Evolutionary conservation across 2,113 vertebrate species (phyloP).

Genomic region (Mastomys natalensis): DNA sequence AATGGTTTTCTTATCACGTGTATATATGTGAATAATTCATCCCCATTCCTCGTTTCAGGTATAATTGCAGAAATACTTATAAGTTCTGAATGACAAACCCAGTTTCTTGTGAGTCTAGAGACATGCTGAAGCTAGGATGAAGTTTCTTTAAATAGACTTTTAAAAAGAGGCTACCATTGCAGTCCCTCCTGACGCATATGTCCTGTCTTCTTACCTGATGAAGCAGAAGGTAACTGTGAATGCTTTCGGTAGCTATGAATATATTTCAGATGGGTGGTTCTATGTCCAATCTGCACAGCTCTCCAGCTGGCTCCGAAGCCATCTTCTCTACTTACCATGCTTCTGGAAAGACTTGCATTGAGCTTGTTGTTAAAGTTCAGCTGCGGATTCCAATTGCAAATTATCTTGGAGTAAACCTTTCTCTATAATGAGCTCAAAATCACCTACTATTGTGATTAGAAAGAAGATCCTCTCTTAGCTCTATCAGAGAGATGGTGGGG

Average conservation of each 20-base stretch:
- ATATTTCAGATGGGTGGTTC: background rate
- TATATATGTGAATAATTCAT: background rate
- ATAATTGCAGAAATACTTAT: background rate
- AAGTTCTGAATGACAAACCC: background rate
- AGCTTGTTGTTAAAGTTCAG: background rate
- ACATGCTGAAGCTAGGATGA: background rate
- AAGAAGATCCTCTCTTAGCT: slow-evolving; percentile 7
- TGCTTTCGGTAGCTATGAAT: background rate
- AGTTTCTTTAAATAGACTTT: background rate
- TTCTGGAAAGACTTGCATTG: background rate
- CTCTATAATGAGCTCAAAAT: background rate
- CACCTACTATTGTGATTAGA: background rate
- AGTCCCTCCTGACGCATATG: background rate
- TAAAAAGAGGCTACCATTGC: background rate
- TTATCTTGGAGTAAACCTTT: background rate
- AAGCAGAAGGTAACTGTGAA: background rate
- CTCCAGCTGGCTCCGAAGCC: background rate
- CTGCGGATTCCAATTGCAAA: background rate
- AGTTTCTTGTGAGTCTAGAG: background rate
- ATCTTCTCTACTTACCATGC: background rate
- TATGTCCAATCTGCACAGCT: background rate
- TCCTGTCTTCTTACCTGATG: background rate
- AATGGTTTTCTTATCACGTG: background rate
- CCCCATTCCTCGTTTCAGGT: background rate
- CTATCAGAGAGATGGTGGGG: background rate